These are phyloP conservation scores for Epirrita christyi DNA, from an alignment of 2,888 invertebrate species.

Conservation along the genomic window DNA sequence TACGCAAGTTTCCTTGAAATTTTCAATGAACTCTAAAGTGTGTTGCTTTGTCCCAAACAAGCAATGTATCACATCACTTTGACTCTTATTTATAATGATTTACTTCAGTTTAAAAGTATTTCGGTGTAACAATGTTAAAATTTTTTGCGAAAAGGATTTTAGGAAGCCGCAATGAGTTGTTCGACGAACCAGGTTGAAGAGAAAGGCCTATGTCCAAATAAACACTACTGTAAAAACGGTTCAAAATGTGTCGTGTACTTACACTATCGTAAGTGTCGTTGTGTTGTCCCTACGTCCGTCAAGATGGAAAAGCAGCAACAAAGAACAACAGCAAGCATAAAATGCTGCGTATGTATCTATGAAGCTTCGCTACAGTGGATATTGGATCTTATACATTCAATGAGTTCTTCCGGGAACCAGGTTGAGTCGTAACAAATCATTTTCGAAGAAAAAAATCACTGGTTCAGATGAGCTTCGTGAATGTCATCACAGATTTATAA, in stretches of 20 bases:
- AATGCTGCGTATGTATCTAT: too few relatives aligned
- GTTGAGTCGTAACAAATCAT: constrained; percentile 35
- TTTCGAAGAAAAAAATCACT: constrained; percentile 42
- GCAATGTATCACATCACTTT: constrained; percentile 43
- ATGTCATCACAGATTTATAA: constrained; percentile 13
- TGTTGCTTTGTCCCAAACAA: constrained; percentile 21
- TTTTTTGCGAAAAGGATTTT: constrained; percentile 30
- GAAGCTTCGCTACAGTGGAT: not conserved
- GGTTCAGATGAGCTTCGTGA: constrained; percentile 36
- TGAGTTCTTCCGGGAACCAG: constrained; percentile 15
- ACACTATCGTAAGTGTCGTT: too few relatives aligned
- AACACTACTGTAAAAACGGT: not conserved
- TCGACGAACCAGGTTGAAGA: constrained; percentile 38
- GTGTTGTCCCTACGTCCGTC: too few relatives aligned
- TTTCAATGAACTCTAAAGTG: constrained; percentile 30
- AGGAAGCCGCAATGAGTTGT: constrained; percentile 28
- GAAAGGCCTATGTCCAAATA: constrained; percentile 1
- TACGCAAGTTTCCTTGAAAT: constrained; percentile 32
- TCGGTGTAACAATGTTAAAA: constrained; percentile 39
- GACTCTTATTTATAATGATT: constrained; percentile 47
- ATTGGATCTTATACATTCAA: constrained; percentile 9
- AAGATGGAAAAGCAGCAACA: too few relatives aligned
- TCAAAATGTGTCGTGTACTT: too few relatives aligned
- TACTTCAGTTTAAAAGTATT: constrained; percentile 37
- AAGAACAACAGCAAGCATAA: too few relatives aligned